Evolutionary conservation across 2,113 vertebrate species (phyloP).

Genomic region (Sander vitreus): DNA sequence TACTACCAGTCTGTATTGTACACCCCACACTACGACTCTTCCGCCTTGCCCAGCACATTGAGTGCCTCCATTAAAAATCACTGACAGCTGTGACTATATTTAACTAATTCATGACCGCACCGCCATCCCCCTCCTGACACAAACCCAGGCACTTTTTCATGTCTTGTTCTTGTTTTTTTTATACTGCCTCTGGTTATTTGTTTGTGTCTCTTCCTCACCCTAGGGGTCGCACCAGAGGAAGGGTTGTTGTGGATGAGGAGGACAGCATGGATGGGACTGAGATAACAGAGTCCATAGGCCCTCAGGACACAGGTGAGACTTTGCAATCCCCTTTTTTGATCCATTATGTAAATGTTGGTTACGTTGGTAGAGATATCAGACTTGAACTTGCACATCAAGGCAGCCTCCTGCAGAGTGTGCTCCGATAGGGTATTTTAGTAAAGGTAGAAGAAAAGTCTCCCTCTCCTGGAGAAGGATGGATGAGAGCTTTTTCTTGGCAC

Average conservation of each 20-base stretch:
- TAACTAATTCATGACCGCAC: conserved; percentile 68
- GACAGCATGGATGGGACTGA: conserved; percentile 98
- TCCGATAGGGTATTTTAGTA: conserved; percentile 56
- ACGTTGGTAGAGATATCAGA: conserved; percentile 26
- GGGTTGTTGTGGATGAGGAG: conserved; percentile 92
- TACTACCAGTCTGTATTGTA: conserved; percentile 22
- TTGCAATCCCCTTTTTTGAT: conserved; percentile 12
- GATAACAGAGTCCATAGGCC: conserved; percentile 89
- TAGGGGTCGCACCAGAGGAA: conserved; percentile 96
- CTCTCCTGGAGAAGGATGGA: conserved; percentile 70
- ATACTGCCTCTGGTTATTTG: conserved; percentile 41
- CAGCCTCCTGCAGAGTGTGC: conserved; percentile 33
- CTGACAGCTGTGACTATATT: conserved; percentile 70
- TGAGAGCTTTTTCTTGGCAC: conserved; percentile 76
- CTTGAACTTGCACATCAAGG: conserved; percentile 50
- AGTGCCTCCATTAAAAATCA: conserved; percentile 70
- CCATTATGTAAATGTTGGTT: conserved; percentile 38
- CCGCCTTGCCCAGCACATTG: conserved; percentile 36
- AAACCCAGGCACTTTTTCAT: conserved; percentile 19
- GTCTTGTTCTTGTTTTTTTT: conserved; percentile 31
- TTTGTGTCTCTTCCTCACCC: conserved; percentile 44
- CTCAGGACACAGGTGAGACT: conserved; percentile 89
- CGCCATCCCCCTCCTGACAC: conserved; percentile 1
- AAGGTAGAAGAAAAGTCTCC: conserved; percentile 58
- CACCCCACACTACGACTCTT: conserved; percentile 21